phyloP scores from a whole-genome alignment of 2,888 invertebrate species.

The Phortica okadai region DNA sequence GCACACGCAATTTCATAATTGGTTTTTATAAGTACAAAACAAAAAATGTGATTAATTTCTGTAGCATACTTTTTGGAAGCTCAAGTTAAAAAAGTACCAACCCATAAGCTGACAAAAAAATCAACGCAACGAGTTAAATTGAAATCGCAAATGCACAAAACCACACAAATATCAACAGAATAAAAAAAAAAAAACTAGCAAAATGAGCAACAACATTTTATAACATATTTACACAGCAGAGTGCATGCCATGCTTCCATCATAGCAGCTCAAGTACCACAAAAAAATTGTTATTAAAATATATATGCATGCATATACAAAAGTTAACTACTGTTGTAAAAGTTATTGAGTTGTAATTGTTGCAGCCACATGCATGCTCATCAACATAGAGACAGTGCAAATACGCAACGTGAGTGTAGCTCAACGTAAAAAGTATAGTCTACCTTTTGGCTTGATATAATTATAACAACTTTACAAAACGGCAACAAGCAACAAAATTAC shows the following conservation, averaged over 20 bases:
- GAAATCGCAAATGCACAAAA: slow-evolving; percentile 34
- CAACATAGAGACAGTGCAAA: slow-evolving; percentile 48
- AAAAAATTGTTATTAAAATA: slow-evolving; percentile 50
- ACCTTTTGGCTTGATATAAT: slow-evolving; percentile 66
- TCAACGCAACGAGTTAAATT: slow-evolving; percentile 43
- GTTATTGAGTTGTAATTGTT: slow-evolving; percentile 70
- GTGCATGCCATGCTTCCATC: slow-evolving; percentile 10
- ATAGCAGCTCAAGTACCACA: slow-evolving; percentile 34
- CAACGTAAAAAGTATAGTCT: slow-evolving; percentile 48
- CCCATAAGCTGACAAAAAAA: not conserved
- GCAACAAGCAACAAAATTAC: slow-evolving; percentile 11
- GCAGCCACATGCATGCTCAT: not conserved
- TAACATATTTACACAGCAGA: slow-evolving; percentile 22
- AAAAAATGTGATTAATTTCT: not conserved
- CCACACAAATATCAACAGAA: not conserved
- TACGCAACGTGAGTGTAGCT: slow-evolving; percentile 38
- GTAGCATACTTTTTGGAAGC: slow-evolving; percentile 22
- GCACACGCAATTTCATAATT: not conserved
- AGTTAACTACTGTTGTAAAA: slow-evolving; percentile 55
- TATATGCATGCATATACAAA: slow-evolving; percentile 34
- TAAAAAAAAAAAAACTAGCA: not conserved
- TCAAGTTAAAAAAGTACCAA: not conserved
- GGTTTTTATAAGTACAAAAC: not conserved
- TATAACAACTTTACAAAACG: slow-evolving; percentile 52
- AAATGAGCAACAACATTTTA: not conserved